Evolutionary conservation across 1,140 invertebrate species (phyloP).

Genomic region (Lysiphlebus fabarum): DNA sequence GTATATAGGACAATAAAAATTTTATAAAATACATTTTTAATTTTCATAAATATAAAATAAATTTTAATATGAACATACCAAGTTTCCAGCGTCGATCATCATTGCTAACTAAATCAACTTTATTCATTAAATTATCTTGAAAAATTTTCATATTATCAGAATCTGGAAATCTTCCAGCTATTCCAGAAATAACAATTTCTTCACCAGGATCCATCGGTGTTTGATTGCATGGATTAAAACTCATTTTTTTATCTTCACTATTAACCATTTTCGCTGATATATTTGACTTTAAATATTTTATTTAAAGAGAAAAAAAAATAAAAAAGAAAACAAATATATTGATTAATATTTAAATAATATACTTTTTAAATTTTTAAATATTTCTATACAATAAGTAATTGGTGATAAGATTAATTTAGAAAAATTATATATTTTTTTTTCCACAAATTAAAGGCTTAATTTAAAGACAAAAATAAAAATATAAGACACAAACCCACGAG

Average conservation of each 20-base stretch:
- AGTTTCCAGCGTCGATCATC: slow-evolving; percentile 74
- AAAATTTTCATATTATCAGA: slow-evolving; percentile 79
- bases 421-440: too few relatives aligned
- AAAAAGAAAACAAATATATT: too few relatives aligned
- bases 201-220: slow-evolving; percentile 57
- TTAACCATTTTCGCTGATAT: neutral
- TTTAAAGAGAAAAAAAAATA: too few relatives aligned
- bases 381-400: too few relatives aligned
- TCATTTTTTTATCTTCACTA: slow-evolving; percentile 2
- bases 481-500: too few relatives aligned
- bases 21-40: too few relatives aligned
- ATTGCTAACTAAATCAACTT: slow-evolving; percentile 76
- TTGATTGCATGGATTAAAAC: slow-evolving; percentile 17
- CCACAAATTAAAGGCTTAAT: too few relatives aligned
- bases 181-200: slow-evolving; percentile 78
- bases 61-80: slow-evolving; percentile 45
- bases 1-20: too few relatives aligned
- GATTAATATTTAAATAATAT: too few relatives aligned
- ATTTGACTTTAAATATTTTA: neutral
- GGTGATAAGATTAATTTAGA: too few relatives aligned
- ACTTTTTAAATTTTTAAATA: too few relatives aligned
- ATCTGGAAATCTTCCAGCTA: slow-evolving; percentile 84
- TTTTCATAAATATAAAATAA: neutral
- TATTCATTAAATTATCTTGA: slow-evolving; percentile 69
- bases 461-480: too few relatives aligned